These are phyloP conservation scores for Drosophila pseudoananassae DNA, from an alignment of 1,140 invertebrate genomes.

Conservation along the genomic window DNA sequence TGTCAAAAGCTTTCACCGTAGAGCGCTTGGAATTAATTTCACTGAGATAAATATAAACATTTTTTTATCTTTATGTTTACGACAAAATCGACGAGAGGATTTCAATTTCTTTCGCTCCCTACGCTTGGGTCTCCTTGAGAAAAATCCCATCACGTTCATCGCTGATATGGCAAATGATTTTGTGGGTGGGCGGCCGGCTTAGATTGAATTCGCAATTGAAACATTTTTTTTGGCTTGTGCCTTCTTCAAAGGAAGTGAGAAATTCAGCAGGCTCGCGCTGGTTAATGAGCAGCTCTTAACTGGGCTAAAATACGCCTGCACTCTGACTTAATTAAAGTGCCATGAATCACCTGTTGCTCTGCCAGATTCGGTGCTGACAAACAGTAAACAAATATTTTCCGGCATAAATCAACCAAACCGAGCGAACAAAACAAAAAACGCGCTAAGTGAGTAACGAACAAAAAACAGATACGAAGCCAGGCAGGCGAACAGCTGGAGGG, in stretches of 20 bases:
- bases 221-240: conserved; percentile 10
- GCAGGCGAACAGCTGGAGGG: conserved; percentile 66
- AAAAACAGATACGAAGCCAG: conserved; percentile 41
- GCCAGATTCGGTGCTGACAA: conserved; percentile 35
- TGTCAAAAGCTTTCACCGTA: conserved; percentile 67
- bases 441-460: conserved; percentile 41
- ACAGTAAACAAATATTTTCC: conserved; percentile 74
- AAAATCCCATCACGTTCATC: conserved; percentile 74
- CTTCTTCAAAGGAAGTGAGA: conserved; percentile 11
- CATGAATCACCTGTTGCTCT: conserved; percentile 75
- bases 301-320: conserved; percentile 22
- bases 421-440: conserved; percentile 73
- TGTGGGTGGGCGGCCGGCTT: conserved; percentile 10
- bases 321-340: conserved; percentile 62
- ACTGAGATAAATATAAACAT: conserved; percentile 57
- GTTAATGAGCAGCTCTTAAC: conserved; percentile 40
- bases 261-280: not conserved
- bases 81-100: conserved; percentile 62
- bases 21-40: conserved; percentile 70
- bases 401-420: conserved; percentile 71
- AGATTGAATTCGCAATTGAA: conserved; percentile 26
- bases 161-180: conserved; percentile 60
- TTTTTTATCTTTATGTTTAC: conserved; percentile 77
- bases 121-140: not conserved
- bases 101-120: conserved; percentile 60